Base-by-base conservation (phyloP, 1,140 invertebrate species). In the Steinernema khuongi region DNA sequence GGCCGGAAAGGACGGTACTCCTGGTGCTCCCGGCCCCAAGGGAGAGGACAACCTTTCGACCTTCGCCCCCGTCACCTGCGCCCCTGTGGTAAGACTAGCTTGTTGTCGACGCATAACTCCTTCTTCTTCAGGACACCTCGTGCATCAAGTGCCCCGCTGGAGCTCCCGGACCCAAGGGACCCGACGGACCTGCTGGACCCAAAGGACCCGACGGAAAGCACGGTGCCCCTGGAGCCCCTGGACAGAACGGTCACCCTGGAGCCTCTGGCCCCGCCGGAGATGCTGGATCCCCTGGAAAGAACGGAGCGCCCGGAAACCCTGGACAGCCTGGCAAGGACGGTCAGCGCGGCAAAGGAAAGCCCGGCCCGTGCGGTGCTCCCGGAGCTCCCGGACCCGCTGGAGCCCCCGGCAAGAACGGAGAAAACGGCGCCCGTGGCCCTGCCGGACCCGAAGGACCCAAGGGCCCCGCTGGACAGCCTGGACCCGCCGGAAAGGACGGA, bases 241-340 rank as follows among this genome's bases (percentile, higher is more conserved):
- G 82, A 31, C 69, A 67, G 14, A 31, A 68, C 70, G 77, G n/a
- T n/a, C n/a, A n/a, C n/a, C n/a, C n/a, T n/a, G n/a, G n/a, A n/a
- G n/a, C n/a, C n/a, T n/a, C n/a, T 33, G 83, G 83, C n/a, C 70
- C 32, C 1, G 18, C 67, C 31, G 81, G 81, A 14, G n/a, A 67
- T n/a, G 28, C 32, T n/a, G 83, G 83, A 32, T 76, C 74, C 33
- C 60, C 77, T 11, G 84, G 84, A 66, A 43, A 31, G 1, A 29
- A 26, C 14, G 74, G n/a, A n/a, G n/a, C 73, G 1, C 4, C 70
- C 1, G 82, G 82, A 72, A 68, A 76, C 26, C 22, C 80, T 77
- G 72, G 73, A 74, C 50, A 43, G 11, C 67, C 19, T 43, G 67
- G 68, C 17, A 33, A 74, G 22, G 26, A 50, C 4, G 31, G 36